These are phyloP conservation scores for Hymenochirus boettgeri DNA, from an alignment of 2,113 vertebrate genomes.

Conservation along the genomic window DNA sequence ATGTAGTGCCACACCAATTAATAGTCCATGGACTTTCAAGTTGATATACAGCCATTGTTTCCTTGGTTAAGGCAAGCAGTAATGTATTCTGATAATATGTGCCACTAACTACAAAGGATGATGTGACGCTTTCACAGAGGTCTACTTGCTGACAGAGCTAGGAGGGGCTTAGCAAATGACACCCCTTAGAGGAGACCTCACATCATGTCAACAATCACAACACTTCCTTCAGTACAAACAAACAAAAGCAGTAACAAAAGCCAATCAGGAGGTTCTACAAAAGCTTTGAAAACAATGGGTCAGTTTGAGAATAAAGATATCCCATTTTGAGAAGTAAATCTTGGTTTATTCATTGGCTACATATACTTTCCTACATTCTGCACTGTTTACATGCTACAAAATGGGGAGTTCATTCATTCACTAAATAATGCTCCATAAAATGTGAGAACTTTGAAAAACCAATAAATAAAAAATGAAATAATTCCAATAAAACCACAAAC, in stretches of 20 bases:
- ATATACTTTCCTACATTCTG: too few species aligned
- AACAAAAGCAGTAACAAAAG: slow-evolving; percentile 41
- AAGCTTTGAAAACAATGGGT: not conserved
- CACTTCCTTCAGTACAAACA: slow-evolving; percentile 42
- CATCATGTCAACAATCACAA: slow-evolving; percentile 44
- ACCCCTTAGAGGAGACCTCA: slow-evolving; percentile 36
- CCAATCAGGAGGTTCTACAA: slow-evolving; percentile 7
- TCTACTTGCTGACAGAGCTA: slow-evolving; percentile 31
- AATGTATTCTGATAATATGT: slow-evolving; percentile 29
- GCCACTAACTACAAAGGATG: slow-evolving; percentile 37
- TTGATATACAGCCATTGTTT: slow-evolving; percentile 42
- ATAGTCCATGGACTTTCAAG: slow-evolving; percentile 30
- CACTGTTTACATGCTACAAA: too few species aligned
- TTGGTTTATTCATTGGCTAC: too few species aligned
- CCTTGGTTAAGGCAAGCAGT: slow-evolving; percentile 29
- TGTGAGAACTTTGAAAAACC: too few species aligned
- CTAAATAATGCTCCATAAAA: too few species aligned
- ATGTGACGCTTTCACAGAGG: slow-evolving; percentile 27
- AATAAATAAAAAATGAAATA: too few species aligned
- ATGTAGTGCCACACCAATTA: slow-evolving; percentile 23
- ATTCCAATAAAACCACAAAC: too few species aligned
- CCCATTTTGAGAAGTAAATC: not conserved
- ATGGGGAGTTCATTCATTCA: too few species aligned
- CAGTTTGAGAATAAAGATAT: not conserved
- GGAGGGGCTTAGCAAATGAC: slow-evolving; percentile 26